Base-by-base conservation (phyloP, 2,888 invertebrate genomes). In the Calephelis perditalis region DNA sequence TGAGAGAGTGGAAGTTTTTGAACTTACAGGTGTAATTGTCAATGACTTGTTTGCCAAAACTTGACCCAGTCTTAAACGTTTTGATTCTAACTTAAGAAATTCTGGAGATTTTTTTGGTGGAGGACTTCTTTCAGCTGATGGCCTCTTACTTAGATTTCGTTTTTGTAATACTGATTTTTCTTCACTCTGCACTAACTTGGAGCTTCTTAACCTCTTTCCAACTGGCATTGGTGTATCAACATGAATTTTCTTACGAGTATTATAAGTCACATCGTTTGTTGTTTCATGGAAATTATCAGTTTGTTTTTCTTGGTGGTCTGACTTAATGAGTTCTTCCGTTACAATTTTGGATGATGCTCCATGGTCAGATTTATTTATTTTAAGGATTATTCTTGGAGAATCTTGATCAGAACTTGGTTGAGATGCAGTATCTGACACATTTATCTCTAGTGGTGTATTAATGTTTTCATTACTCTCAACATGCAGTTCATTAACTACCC, bases 351-450 rank as follows among this genome's bases (percentile, higher is more conserved):
- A 82, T 67, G 88, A 87, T 68, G 91, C 67, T 65, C 91, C 91
- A 75, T 89, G 87, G 70, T 91, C 92, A 71, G 92, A 91, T 84
- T 93, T 93, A 75, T 93, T 93, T 69, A 93, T 93, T 82, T 94
- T 93, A 71, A 93, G 82, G 68, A 93, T 93, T 69, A 94, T 93
- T 72, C 93, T 76, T 61, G 92, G 91, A 40, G 91, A 92, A 72
- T 91, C 91, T 78, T 90, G 90, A 55, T 86, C 89, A 59, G 87
- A 84, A 64, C 82, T 83, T 71, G 82, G 82, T 76, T 77, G 81
- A 35, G 78, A 70, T 47, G 77, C 63, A 71, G 86, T 86, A 62
- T 89, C 87, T 64, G 84, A 76, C 63, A 88, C 81, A 63, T 77
- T 81, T 57, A 91, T 88, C 80, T 91, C 91, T 73, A 91, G 73